Conservation (phyloP, 2,797 vertebrate species). For the Centropyge bicolor region DNA sequence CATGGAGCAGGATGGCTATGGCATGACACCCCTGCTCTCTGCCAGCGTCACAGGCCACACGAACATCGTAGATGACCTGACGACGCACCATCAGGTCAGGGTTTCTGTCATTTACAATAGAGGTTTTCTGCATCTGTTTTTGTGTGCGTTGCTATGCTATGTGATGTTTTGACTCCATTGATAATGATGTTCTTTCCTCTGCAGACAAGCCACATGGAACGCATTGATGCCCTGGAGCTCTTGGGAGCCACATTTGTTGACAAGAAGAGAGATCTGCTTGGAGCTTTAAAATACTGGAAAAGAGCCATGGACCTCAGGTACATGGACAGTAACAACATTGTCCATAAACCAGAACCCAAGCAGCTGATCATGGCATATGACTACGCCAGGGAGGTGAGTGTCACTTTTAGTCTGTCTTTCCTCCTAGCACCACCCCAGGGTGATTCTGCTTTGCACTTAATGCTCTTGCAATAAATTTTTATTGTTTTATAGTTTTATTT, state of each 20-base stretch:
- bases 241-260: slow-evolving; percentile 98
- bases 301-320: slow-evolving; percentile 97
- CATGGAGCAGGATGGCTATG: slow-evolving; percentile 98
- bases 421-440: background rate
- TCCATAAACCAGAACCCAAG: slow-evolving; percentile 93
- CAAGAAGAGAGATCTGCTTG: slow-evolving; percentile 97
- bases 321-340: slow-evolving; percentile 89
- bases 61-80: slow-evolving; percentile 97
- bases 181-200: background rate
- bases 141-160: no score
- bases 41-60: slow-evolving; percentile 98
- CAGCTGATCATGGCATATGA: slow-evolving; percentile 97
- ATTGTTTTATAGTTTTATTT: background rate
- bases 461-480: background rate
- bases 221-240: slow-evolving; percentile 95
- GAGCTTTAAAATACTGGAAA: slow-evolving; percentile 98
- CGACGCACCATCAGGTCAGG: slow-evolving; percentile 88
- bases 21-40: slow-evolving; percentile 98
- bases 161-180: background rate
- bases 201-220: slow-evolving; percentile 91
- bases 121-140: background rate
- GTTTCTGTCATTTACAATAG: background rate
- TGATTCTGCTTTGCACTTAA: background rate
- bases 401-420: background rate
- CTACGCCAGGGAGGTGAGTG: slow-evolving; percentile 94